Base-by-base conservation (phyloP, 2,888 invertebrate genomes). In the Steinernema scapterisci region DNA sequence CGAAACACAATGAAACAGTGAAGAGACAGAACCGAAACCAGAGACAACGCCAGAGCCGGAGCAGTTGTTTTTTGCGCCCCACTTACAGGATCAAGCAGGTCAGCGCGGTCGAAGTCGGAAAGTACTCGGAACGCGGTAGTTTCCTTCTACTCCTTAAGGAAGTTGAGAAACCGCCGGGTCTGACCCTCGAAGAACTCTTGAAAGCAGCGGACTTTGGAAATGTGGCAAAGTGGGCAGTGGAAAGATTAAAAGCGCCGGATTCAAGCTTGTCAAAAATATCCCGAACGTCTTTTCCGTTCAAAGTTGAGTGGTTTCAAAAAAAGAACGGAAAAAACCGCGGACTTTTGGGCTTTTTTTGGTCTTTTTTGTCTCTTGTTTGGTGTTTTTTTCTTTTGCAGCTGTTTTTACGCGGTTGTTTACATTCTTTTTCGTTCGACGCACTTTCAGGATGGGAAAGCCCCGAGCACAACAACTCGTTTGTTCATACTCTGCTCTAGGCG, bases 31-130 rank as follows among this genome's bases (percentile, higher is more conserved):
- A 63, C 63, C 31, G 63, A 63, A 63, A 63, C 63, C 63, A 63
- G 63, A 63, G 63, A 63, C 27, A 27, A 63, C 63, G 63, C 23
- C 27, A 31, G 63, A 25, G 31, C 63, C 63, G 63, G 63, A 63
- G 63, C 63, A 63, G 63, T 63, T 63, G 63, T 63, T 63, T 63
- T 63, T 63, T 63, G 63, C 38, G 63, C 63, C 63, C 63, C 63
- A 63, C 31, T 63, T 63, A 63, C 31, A n/a, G 63, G 63, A 63
- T 63, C 25, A 21, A 31, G 19, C 63, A 27, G 63, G 31, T 63
- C 63, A 63, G 13, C 63, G 63, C 31, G 6, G 63, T 11, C 23
- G 19, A 23, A 52, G 21, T 52, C 23, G 23, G 52, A 21, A n/a
- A 52, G 52, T 23, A 52, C 52, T 52, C 21, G 21, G 7, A 48